Conservation (phyloP, 2,797 vertebrate genomes). For the Myotis vivesi region DNA sequence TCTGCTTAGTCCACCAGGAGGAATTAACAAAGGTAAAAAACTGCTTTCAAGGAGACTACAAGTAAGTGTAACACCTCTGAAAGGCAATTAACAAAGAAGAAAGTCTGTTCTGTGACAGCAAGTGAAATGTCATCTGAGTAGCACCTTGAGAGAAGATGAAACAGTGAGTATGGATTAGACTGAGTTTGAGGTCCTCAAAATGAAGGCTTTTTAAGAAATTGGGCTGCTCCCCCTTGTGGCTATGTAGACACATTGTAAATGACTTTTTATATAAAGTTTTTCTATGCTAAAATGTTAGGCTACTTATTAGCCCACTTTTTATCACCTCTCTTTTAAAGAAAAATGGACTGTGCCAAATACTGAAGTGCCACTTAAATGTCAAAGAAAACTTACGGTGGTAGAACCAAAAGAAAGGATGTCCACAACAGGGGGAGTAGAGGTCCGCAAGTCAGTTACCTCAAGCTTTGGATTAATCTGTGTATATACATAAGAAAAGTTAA, state of each 20-base stretch:
- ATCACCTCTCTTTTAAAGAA: not conserved
- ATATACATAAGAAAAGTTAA: constrained; percentile 46
- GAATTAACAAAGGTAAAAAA: not conserved
- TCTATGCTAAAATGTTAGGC: not conserved
- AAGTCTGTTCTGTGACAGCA: not conserved
- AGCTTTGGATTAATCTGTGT: constrained; percentile 88
- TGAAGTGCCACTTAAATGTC: not conserved
- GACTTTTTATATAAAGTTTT: not conserved
- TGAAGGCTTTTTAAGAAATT: not conserved
- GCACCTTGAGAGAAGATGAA: not conserved
- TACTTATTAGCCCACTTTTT: not conserved
- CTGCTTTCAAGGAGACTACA: not conserved
- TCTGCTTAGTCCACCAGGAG: not conserved
- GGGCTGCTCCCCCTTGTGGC: constrained; percentile 53
- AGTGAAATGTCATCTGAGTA: not conserved
- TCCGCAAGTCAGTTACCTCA: constrained; percentile 87
- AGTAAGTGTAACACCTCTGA: not conserved
- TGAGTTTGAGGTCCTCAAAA: not conserved
- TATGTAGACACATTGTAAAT: not conserved
- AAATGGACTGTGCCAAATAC: not conserved
- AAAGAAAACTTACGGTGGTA: constrained; percentile 80
- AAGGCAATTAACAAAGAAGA: not conserved
- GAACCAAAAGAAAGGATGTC: constrained; percentile 83
- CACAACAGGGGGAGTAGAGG: constrained; percentile 86
- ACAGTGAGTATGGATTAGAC: not conserved